Evolutionary conservation across 1,140 invertebrate genomes (phyloP).

Genomic region (Bombus pascuorum): DNA sequence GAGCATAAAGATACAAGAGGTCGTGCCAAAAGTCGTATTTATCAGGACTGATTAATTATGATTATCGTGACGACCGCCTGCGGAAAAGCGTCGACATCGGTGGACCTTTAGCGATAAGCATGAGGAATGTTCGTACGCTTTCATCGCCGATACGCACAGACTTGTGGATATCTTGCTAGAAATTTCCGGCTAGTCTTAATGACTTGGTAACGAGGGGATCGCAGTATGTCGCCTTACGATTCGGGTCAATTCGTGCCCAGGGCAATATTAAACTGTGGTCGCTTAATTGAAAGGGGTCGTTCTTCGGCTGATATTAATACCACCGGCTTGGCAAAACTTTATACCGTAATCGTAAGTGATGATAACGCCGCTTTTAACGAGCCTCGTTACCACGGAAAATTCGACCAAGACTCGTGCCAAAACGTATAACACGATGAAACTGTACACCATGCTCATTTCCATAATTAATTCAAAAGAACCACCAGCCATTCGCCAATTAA

Average conservation of each 20-base stretch:
- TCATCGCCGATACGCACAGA: background rate
- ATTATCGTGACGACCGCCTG: no score
- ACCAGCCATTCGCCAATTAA: background rate
- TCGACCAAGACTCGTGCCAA: background rate
- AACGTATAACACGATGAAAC: background rate
- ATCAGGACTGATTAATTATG: no score
- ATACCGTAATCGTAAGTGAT: constrained; percentile 31
- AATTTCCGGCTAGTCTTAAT: constrained; percentile 31
- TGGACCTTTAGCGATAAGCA: no score
- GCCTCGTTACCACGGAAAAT: background rate
- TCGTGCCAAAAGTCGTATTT: no score
- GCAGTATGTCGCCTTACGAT: constrained; percentile 31
- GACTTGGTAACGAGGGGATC: constrained; percentile 40
- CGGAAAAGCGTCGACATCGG: no score
- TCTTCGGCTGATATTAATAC: constrained; percentile 48
- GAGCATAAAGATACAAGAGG: no score
- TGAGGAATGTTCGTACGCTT: background rate
- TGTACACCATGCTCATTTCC: background rate
- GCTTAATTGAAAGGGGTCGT: constrained; percentile 58
- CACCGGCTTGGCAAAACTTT: constrained; percentile 35
- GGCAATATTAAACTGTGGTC: constrained; percentile 55
- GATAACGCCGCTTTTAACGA: constrained; percentile 31
- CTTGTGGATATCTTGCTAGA: constrained; percentile 13
- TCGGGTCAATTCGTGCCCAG: constrained; percentile 57
- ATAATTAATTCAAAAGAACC: background rate